These are phyloP conservation scores for Heliopora coerulea DNA, from an alignment of 92 coral and sea anemone species.

Conservation along the genomic window DNA sequence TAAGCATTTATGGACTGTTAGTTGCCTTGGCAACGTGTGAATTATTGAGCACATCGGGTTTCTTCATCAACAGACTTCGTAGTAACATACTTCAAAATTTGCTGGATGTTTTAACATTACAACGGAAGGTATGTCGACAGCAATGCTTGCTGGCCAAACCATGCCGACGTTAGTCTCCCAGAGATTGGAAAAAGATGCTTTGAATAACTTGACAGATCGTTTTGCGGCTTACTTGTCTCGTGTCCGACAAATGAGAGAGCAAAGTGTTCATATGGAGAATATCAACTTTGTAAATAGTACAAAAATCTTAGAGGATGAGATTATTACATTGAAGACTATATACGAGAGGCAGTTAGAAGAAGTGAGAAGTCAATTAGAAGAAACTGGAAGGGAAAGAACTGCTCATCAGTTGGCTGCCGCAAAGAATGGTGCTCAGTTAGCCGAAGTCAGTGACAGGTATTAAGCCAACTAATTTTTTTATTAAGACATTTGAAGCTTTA, in stretches of 20 bases:
- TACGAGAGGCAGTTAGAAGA: constrained; percentile 91
- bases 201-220: constrained; percentile 86
- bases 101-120: too few species aligned
- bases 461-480: too few species aligned
- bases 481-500: too few species aligned
- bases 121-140: constrained; percentile 34
- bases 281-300: constrained; percentile 82
- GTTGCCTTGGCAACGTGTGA: constrained; percentile 19
- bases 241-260: constrained; percentile 96
- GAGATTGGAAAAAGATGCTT: constrained; percentile 75
- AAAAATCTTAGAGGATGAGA: constrained; percentile 89
- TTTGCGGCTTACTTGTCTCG: constrained; percentile 92
- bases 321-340: constrained; percentile 77
- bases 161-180: constrained; percentile 67
- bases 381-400: constrained; percentile 80
- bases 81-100: too few species aligned
- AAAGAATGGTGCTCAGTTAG: constrained; percentile 78
- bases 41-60: constrained; percentile 15
- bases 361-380: constrained; percentile 76
- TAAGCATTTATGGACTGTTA: not conserved
- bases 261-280: constrained; percentile 87
- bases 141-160: constrained; percentile 2
- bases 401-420: constrained; percentile 90
- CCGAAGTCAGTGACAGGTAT: constrained; percentile 91
- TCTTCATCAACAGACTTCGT: not conserved